Percentiles rank a stretch among this genome's conserved stretches.
Conservation (phyloP, 2,888 invertebrate genomes). For the Cerastis leucographa region DNA sequence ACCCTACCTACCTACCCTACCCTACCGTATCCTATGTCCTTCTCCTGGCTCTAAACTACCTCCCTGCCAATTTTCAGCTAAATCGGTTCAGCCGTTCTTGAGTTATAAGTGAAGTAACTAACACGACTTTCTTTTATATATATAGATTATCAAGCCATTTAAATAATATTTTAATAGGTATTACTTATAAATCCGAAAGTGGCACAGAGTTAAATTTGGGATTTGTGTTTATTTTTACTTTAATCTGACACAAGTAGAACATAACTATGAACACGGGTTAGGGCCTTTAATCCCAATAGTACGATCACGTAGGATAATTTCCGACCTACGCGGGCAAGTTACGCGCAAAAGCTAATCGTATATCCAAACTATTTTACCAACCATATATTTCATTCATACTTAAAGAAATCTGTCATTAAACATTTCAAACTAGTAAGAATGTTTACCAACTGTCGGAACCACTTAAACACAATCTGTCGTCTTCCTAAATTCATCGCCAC, state of each 20-base stretch:
- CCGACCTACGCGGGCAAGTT: background rate
- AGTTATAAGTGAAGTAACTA: too few relatives aligned
- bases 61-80: too few relatives aligned
- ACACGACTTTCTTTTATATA: too few relatives aligned
- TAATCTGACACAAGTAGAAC: background rate
- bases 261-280: too few relatives aligned
- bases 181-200: background rate
- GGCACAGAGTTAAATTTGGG: too few relatives aligned
- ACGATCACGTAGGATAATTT: background rate
- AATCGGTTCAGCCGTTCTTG: too few relatives aligned
- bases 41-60: too few relatives aligned
- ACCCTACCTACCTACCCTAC: too few relatives aligned
- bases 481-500: constrained; percentile 13
- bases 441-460: constrained; percentile 42
- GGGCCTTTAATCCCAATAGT: background rate
- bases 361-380: background rate
- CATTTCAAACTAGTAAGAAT: constrained; percentile 9
- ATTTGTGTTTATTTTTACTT: background rate
- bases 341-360: background rate
- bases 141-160: background rate
- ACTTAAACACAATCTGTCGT: constrained; percentile 34
- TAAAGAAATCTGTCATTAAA: constrained; percentile 8
- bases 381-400: constrained; percentile 4
- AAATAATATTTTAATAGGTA: too few relatives aligned
- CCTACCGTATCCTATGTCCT: too few relatives aligned